These are phyloP conservation scores for Ceratina japonica DNA, from an alignment of 1,140 invertebrate species.

Conservation along the genomic window DNA sequence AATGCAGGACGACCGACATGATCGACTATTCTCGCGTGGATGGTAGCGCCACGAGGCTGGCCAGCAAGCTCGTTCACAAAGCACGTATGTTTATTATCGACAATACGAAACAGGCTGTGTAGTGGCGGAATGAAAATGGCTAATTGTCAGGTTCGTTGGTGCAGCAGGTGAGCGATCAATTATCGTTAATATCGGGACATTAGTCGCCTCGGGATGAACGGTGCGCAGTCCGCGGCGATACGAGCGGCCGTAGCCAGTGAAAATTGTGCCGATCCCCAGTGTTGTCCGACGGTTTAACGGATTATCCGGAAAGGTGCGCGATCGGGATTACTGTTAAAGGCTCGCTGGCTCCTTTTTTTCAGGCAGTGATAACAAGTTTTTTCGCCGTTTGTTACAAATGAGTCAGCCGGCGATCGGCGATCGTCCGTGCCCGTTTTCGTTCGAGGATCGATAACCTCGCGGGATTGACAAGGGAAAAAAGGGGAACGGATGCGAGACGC, in stretches of 20 bases:
- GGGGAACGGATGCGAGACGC: constrained; percentile 35
- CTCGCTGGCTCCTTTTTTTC: constrained; percentile 41
- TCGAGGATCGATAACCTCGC: constrained; percentile 35
- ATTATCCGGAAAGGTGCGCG: constrained; percentile 41
- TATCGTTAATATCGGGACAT: constrained; percentile 48
- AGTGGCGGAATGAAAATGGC: constrained; percentile 75
- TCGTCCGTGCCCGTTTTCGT: background rate
- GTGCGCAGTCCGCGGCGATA: constrained; percentile 28
- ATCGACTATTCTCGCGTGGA: constrained; percentile 22
- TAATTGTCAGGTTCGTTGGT: constrained; percentile 74
- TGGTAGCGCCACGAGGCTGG: constrained; percentile 40
- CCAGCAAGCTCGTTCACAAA: constrained; percentile 43
- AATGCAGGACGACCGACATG: constrained; percentile 14
- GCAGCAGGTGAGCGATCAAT: constrained; percentile 73
- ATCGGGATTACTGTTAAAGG: constrained; percentile 49
- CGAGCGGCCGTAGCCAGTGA: constrained; percentile 18
- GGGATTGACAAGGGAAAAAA: constrained; percentile 29
- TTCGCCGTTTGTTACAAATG: constrained; percentile 29
- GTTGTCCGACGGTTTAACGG: constrained; percentile 37
- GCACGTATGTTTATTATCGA: constrained; percentile 62
- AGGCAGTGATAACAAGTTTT: constrained; percentile 47
- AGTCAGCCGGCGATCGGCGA: constrained; percentile 17
- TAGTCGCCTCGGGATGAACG: constrained; percentile 41
- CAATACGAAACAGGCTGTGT: constrained; percentile 54
- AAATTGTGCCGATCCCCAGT: constrained; percentile 20